Base-by-base conservation (phyloP, 2,888 invertebrate species). In the Vesta saturnalis region DNA sequence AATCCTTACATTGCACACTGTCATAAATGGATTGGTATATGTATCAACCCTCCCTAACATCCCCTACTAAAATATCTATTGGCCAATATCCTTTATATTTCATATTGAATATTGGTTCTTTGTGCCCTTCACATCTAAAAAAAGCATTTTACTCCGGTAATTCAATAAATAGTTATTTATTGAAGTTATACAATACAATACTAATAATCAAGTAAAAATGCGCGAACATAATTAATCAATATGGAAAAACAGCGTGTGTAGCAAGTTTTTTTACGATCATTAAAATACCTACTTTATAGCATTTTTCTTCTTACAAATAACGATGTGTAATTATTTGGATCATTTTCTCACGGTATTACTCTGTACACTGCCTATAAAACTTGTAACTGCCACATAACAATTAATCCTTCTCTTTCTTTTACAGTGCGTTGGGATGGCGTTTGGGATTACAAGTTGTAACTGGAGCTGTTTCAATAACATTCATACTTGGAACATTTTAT, bases 401-500 rank as follows among this genome's bases (percentile, higher is more conserved):
- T 22, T 16, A 10, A 6, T 21, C 56, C 8, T 23, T 23, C 3
- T 23, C 23, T 39, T 39, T 39, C 39, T n/a, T 60, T 86, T 86
- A 52, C 85, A 94, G 94, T 77, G 90, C 91, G 72, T 88, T 94
- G 62, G 91, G 92, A 43, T 95, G 94, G 94, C 89, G 94, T 74
- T 84, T 94, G 71, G 94, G 94, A 43, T 87, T 95, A 19, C 95
- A 95, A 84, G 92, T 93, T 30, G 91, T 95, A 39, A 94, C 95
- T n/a, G 94, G 93, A 54, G 90, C 92, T 14, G 90, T 94, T 43
- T 93, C 94, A 77, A 86, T 92, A 56, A 94, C 94, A 0, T 94
- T 95, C 82, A 91, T 95, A 78, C 87, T 95, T 23, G 95, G 94
- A 60, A 94, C 93, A 3, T 93, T 94, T 85, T 95, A 95, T 85